Evolutionary conservation across 2,113 vertebrate species (phyloP), one percentile per base, ranked within the genome.

Genomic region (Periophthalmus modestus): DNA sequence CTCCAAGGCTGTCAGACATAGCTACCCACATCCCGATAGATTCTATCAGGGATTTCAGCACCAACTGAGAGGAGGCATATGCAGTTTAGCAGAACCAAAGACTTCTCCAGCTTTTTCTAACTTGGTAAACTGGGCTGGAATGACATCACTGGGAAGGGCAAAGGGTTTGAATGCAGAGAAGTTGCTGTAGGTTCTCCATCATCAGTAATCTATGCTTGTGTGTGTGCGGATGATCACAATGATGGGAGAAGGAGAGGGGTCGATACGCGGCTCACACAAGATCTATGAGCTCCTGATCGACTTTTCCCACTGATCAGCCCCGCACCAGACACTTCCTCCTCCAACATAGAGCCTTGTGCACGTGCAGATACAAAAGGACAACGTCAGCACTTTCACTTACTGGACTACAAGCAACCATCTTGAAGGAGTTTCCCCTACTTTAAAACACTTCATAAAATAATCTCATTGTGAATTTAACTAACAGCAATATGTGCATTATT

Each of bases 221-320:
- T 84, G n/a, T 74, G 21, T 71, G 83, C 82, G 81, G 87, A 91
- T 91, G 77, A 92, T 92, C 88, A 82, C 84, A 85, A 91, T 77
- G 83, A 92, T 85, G 83, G 85, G 83, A 82, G 82, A 82, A 71
- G 83, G 78, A 24, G 52, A 77, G 76, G 52, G 73, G 87, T 94
- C 92, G 82, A 94, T 92, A 87, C 28, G 23, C 73, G 75, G 80
- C 85, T 91, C 88, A 84, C 85, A 88, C 79, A 87, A 88, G 88
- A 92, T 84, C 87, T 90, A 92, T 92, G 88, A 89, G 91, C 88
- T 88, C 83, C 82, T 92, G 82, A 91, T 90, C 75, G 87, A 92
- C 91, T 88, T 80, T 80, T 78, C 83, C 28, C 75, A 82, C 84
- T 81, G 87, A 91, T 93, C 91, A 79, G 80, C 78, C 85, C 85